Evolutionary conservation across 2,113 vertebrate species (phyloP).

Genomic region (Larimichthys polyactis): DNA sequence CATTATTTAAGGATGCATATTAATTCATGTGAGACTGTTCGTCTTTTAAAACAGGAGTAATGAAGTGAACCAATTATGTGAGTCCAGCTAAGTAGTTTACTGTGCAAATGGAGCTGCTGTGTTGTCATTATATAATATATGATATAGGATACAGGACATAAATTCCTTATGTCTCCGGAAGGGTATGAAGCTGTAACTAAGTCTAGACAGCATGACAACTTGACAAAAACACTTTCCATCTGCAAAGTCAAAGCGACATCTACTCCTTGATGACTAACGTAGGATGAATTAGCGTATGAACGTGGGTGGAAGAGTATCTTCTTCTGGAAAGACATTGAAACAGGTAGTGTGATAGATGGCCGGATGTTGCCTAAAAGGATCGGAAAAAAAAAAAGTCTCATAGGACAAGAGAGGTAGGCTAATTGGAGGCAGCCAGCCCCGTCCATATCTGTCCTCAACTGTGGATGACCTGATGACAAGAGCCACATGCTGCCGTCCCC

Average conservation of each 20-base stretch:
- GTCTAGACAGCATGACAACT: slow-evolving; percentile 6
- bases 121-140: no score
- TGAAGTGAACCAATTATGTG: not conserved
- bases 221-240: slow-evolving; percentile 43
- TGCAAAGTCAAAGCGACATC: not conserved
- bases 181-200: slow-evolving; percentile 1
- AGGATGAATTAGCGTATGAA: slow-evolving; percentile 27
- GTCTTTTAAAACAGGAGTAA: not conserved
- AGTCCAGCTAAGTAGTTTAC: not conserved
- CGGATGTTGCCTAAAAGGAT: slow-evolving; percentile 56
- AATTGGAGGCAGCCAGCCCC: slow-evolving; percentile 64
- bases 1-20: not conserved
- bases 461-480: slow-evolving; percentile 72
- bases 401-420: slow-evolving; percentile 54
- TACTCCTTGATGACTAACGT: not conserved
- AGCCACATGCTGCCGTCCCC: slow-evolving; percentile 45
- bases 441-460: slow-evolving; percentile 66
- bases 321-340: slow-evolving; percentile 45
- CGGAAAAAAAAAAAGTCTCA: slow-evolving; percentile 64
- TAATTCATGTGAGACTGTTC: not conserved
- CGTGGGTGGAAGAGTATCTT: slow-evolving; percentile 21
- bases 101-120: not conserved
- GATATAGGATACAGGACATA: not conserved
- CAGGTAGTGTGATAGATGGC: slow-evolving; percentile 47
- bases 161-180: not conserved